Percentiles rank a stretch among this genome's conserved stretches.
Conservation (phyloP, 2,888 invertebrate genomes). For the Lobophora halterata region DNA sequence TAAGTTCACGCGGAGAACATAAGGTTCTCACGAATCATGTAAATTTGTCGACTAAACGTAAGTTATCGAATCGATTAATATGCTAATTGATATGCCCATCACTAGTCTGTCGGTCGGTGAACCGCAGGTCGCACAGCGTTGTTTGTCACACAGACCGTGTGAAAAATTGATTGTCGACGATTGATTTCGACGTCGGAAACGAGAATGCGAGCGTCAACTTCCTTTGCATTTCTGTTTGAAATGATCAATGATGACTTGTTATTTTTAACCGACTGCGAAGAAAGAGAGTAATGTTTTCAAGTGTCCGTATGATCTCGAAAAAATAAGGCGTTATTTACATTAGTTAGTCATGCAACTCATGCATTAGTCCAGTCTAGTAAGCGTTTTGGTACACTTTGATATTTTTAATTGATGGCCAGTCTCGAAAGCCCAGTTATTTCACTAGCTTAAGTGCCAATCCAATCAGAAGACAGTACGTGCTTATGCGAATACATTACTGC, state of each 20-base stretch:
- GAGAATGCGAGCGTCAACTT: constrained; percentile 14
- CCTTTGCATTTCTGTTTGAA: constrained; percentile 1
- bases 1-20: constrained; percentile 74
- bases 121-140: constrained; percentile 64
- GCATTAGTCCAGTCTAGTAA: too few species aligned
- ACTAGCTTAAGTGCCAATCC: too few species aligned
- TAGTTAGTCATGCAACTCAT: too few species aligned
- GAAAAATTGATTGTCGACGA: constrained; percentile 79
- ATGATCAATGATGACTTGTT: background rate
- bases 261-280: too few species aligned
- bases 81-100: constrained; percentile 75
- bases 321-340: too few species aligned
- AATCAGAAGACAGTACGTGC: too few species aligned
- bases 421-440: too few species aligned
- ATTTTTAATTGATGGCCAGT: too few species aligned
- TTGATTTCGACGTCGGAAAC: constrained; percentile 17
- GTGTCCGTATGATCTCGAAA: too few species aligned
- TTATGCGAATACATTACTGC: too few species aligned
- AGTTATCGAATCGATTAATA: constrained; percentile 80
- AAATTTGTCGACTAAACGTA: constrained; percentile 79
- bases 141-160: constrained; percentile 94
- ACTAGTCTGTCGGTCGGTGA: constrained; percentile 72
- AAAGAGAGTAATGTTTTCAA: too few species aligned
- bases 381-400: too few species aligned
- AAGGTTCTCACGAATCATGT: constrained; percentile 80